phyloP scores from a whole-genome alignment of 1,140 invertebrate genomes.

The Pectinophora gossypiella region DNA sequence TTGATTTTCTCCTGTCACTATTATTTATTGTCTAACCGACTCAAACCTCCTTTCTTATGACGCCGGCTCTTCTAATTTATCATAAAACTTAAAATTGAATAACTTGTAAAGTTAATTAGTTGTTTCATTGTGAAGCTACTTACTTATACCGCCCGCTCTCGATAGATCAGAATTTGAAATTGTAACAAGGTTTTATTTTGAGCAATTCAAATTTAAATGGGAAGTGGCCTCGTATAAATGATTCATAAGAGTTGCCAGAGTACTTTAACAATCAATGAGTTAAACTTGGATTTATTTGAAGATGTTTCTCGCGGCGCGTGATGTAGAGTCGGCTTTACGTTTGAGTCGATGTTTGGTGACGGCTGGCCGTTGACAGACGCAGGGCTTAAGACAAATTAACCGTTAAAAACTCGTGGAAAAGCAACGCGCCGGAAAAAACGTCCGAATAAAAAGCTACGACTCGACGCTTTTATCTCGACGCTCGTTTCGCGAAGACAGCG shows the following conservation, averaged over 20 bases:
- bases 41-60: slow-evolving; percentile 9
- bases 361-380: slow-evolving; percentile 42
- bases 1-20: slow-evolving; percentile 36
- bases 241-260: no score
- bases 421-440: slow-evolving; percentile 32
- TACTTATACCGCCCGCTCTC: slow-evolving; percentile 1
- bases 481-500: slow-evolving; percentile 38
- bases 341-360: slow-evolving; percentile 23
- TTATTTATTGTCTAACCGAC: slow-evolving; percentile 27
- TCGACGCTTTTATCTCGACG: slow-evolving; percentile 31
- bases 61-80: slow-evolving; percentile 18
- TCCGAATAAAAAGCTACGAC: slow-evolving; percentile 31
- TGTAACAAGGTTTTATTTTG: neutral
- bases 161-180: neutral
- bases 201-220: neutral
- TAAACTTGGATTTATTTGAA: neutral
- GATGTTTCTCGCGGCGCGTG: neutral
- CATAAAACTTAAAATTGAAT: slow-evolving; percentile 7
- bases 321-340: slow-evolving; percentile 5
- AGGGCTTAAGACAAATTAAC: slow-evolving; percentile 58
- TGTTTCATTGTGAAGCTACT: slow-evolving; percentile 4
- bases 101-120: slow-evolving; percentile 11
- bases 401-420: slow-evolving; percentile 41
- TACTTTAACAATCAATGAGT: neutral
- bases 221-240: no score